Percentiles rank a stretch among this genome's conserved stretches.
These are phyloP conservation scores for Rhinichthys klamathensis DNA, from an alignment of 2,113 vertebrate species.

Conservation along the genomic window DNA sequence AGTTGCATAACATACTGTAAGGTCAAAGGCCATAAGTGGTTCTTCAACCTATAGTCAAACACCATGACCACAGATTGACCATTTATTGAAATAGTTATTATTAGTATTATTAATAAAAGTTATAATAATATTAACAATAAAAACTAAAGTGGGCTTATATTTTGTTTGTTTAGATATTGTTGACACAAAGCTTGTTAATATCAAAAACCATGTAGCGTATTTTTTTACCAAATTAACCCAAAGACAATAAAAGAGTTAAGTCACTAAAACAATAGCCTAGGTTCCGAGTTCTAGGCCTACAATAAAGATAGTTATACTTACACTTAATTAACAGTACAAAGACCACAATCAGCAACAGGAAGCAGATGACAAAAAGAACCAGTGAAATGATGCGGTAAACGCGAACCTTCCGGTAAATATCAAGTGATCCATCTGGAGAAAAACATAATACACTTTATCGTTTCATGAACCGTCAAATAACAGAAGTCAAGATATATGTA, in stretches of 20 bases:
- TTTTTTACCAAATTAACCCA: not conserved
- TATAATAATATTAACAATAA: not conserved
- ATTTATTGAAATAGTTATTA: not conserved
- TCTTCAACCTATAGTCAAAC: not conserved
- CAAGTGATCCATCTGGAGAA: conserved; percentile 13
- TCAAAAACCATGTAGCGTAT: not conserved
- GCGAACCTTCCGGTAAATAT: conserved; percentile 3
- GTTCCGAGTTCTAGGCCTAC: not conserved
- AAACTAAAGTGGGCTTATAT: not conserved
- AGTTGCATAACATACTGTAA: no score
- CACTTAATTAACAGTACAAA: conserved; percentile 62
- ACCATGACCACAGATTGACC: not conserved
- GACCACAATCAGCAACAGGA: conserved; percentile 63
- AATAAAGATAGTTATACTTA: conserved; percentile 58
- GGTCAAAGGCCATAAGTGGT: no score
- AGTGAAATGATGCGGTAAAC: conserved; percentile 59
- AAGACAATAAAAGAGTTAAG: not conserved
- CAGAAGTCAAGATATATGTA: not conserved
- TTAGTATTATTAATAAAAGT: not conserved
- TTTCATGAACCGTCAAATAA: not conserved
- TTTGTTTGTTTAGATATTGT: not conserved
- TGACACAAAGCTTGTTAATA: not conserved
- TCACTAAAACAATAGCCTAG: not conserved
- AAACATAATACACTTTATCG: not conserved
- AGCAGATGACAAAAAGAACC: conserved; percentile 60